Conservation (phyloP, 1,140 invertebrate genomes). For the Diprion similis region DNA sequence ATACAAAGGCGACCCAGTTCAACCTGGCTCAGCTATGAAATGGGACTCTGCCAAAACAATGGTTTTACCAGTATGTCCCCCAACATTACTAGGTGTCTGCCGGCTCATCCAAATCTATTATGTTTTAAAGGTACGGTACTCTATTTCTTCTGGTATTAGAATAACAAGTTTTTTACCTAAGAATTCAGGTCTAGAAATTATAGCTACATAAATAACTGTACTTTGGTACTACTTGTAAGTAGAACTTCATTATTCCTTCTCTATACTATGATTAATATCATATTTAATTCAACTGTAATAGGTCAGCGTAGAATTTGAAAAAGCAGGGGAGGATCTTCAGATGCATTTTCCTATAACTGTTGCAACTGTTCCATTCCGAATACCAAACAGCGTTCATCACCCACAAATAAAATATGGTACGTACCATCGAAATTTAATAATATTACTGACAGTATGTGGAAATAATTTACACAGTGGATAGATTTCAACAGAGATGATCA, state of each 20-base stretch:
- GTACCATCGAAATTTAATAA: conserved; percentile 28
- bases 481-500: too few relatives aligned
- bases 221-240: neutral
- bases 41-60: conserved; percentile 73
- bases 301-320: conserved; percentile 76
- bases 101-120: conserved; percentile 83
- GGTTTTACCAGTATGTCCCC: conserved; percentile 81
- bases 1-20: conserved; percentile 72
- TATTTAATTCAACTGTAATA: conserved; percentile 46
- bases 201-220: conserved; percentile 20
- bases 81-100: conserved; percentile 77
- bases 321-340: conserved; percentile 76
- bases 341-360: conserved; percentile 85
- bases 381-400: conserved; percentile 73
- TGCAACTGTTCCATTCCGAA: conserved; percentile 80
- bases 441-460: neutral
- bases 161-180: neutral
- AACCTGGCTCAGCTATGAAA: conserved; percentile 68
- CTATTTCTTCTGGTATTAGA: conserved; percentile 3
- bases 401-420: conserved; percentile 78
- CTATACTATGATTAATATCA: neutral
- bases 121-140: conserved; percentile 71
- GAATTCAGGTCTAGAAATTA: conserved; percentile 21
- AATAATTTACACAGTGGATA: too few relatives aligned
- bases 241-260: too few relatives aligned